Conservation (phyloP, 2,113 vertebrate species). For the Camelus bactrianus region DNA sequence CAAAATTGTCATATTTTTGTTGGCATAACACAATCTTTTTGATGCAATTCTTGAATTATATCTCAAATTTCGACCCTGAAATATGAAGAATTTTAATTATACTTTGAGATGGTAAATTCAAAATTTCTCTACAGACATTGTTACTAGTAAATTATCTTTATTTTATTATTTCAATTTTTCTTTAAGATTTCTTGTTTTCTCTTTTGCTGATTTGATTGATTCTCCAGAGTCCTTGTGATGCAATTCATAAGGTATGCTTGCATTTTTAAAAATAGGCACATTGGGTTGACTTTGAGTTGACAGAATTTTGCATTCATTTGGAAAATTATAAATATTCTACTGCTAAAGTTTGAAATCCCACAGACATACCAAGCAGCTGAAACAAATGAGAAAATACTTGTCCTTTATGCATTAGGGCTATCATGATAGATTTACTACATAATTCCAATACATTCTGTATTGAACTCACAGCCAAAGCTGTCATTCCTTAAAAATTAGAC, state of each 20-base stretch:
- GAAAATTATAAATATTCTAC: slow-evolving; percentile 71
- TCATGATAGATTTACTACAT: not conserved
- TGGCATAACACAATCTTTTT: slow-evolving; percentile 42
- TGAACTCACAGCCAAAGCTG: not conserved
- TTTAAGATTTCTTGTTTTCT: slow-evolving; percentile 69
- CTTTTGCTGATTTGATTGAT: slow-evolving; percentile 62
- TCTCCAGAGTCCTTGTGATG: slow-evolving; percentile 51
- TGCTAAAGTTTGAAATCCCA: not conserved
- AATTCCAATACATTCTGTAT: not conserved
- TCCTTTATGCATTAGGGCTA: not conserved
- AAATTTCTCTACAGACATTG: slow-evolving; percentile 63
- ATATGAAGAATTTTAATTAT: slow-evolving; percentile 77
- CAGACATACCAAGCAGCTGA: not conserved
- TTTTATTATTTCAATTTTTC: slow-evolving; percentile 75
- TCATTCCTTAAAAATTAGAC: not conserved
- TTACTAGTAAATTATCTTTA: not conserved
- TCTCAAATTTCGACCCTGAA: slow-evolving; percentile 68
- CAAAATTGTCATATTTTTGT: slow-evolving; percentile 36
- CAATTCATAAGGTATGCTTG: slow-evolving; percentile 66
- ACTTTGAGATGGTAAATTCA: slow-evolving; percentile 61
- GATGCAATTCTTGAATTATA: slow-evolving; percentile 25
- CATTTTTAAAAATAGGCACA: slow-evolving; percentile 6
- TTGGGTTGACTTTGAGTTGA: slow-evolving; percentile 68
- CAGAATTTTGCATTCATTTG: slow-evolving; percentile 75
- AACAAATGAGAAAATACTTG: slow-evolving; percentile 30